Evolutionary conservation across 2,888 invertebrate genomes (phyloP).

Genomic region (Agonum fuliginosum): DNA sequence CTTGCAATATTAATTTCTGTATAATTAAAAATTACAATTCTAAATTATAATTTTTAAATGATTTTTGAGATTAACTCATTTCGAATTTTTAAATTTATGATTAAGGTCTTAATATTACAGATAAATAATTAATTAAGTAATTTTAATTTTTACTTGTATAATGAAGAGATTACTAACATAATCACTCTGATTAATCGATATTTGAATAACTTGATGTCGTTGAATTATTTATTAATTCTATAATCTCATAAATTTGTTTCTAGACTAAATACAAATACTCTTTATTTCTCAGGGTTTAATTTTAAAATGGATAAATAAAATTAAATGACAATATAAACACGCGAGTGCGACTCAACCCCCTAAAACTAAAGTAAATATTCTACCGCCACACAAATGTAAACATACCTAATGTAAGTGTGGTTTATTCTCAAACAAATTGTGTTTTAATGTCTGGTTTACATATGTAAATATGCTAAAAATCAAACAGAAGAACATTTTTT

Average conservation of each 20-base stretch:
- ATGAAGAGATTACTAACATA: conserved; percentile 24
- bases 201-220: too few relatives aligned
- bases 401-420: not conserved
- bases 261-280: not conserved
- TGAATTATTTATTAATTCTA: too few relatives aligned
- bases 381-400: conserved; percentile 21
- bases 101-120: not conserved
- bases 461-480: conserved; percentile 31
- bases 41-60: conserved; percentile 4
- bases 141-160: conserved; percentile 30
- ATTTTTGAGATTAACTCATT: conserved; percentile 17
- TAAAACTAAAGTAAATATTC: not conserved
- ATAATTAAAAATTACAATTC: conserved; percentile 15
- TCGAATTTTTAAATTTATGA: conserved; percentile 26
- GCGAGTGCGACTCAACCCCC: too few relatives aligned
- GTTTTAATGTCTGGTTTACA: conserved; percentile 30
- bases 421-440: conserved; percentile 7
- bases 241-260: too few relatives aligned
- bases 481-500: conserved; percentile 2
- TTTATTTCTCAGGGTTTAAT: not conserved
- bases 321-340: not conserved
- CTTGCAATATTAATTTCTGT: conserved; percentile 23
- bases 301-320: not conserved
- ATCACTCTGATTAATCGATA: conserved; percentile 19
- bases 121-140: conserved; percentile 27